These are phyloP conservation scores for Mongoloraphidia duomilia DNA, from an alignment of 2,888 invertebrate species.

Conservation along the genomic window DNA sequence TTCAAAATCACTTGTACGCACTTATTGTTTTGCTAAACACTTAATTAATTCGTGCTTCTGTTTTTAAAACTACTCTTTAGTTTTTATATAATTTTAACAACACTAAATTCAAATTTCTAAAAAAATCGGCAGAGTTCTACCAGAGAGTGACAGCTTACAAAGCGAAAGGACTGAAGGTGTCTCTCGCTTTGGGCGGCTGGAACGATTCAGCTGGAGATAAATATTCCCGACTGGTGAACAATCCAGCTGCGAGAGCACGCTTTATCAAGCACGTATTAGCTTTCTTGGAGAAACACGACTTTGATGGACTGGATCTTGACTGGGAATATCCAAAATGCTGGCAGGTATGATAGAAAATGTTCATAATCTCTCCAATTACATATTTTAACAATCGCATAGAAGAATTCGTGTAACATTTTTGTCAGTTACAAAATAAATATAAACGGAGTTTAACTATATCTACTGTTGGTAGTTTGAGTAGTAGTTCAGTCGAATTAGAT, in stretches of 20 bases:
- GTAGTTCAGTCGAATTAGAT: too few relatives aligned
- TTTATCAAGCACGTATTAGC: constrained; percentile 62
- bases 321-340: constrained; percentile 91
- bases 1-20: too few relatives aligned
- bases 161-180: constrained; percentile 66
- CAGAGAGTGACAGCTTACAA: constrained; percentile 68
- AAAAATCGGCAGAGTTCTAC: constrained; percentile 51
- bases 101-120: background rate
- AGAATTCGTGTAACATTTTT: background rate
- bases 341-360: constrained; percentile 46
- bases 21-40: too few relatives aligned
- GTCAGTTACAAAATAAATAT: too few relatives aligned
- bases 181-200: constrained; percentile 88
- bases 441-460: too few relatives aligned
- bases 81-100: too few relatives aligned
- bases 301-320: constrained; percentile 88
- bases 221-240: constrained; percentile 72
- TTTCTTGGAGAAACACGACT: constrained; percentile 66
- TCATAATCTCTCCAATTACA: background rate
- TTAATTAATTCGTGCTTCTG: too few relatives aligned
- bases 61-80: too few relatives aligned
- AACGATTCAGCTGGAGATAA: constrained; percentile 85
- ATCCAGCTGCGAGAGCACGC: constrained; percentile 50
- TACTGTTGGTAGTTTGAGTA: too few relatives aligned
- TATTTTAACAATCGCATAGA: background rate